Percentiles rank a stretch among this genome's conserved stretches.
Conservation (phyloP, 2,888 invertebrate genomes). For the Aphidoletes aphidimyza region DNA sequence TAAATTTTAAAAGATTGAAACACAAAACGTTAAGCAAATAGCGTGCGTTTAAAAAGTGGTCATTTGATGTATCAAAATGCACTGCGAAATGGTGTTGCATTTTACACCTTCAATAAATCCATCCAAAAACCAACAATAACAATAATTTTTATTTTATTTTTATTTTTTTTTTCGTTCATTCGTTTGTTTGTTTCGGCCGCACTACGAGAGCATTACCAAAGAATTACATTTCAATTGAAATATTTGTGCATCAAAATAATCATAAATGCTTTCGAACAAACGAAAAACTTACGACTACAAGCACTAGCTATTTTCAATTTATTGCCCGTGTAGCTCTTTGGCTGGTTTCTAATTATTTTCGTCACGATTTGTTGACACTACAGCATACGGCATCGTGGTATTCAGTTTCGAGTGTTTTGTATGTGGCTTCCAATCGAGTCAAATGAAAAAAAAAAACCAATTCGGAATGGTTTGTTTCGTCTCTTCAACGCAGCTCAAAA, state of each 20-base stretch:
- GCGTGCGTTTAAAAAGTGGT: background rate
- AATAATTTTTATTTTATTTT: constrained; percentile 9
- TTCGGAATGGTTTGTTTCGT: background rate
- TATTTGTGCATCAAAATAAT: constrained; percentile 32
- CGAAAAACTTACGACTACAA: background rate
- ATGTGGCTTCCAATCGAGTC: background rate
- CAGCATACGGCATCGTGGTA: background rate
- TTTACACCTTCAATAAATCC: constrained; percentile 40
- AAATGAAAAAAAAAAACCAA: no score
- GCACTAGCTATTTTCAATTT: constrained; percentile 10
- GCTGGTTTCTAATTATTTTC: constrained; percentile 52
- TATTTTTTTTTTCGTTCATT: background rate
- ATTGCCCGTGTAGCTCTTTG: background rate
- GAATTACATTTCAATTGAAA: constrained; percentile 30
- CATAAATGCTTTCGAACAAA: background rate
- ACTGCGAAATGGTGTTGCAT: background rate
- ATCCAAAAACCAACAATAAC: background rate
- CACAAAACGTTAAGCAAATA: background rate
- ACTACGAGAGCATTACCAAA: background rate
- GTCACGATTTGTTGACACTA: constrained; percentile 54
- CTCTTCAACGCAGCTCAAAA: background rate
- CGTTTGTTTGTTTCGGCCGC: background rate
- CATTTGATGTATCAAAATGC: background rate
- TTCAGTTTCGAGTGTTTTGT: background rate
- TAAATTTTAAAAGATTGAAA: background rate